Conservation (phyloP, 2,888 invertebrate genomes). For the Hedychridium roseum region DNA sequence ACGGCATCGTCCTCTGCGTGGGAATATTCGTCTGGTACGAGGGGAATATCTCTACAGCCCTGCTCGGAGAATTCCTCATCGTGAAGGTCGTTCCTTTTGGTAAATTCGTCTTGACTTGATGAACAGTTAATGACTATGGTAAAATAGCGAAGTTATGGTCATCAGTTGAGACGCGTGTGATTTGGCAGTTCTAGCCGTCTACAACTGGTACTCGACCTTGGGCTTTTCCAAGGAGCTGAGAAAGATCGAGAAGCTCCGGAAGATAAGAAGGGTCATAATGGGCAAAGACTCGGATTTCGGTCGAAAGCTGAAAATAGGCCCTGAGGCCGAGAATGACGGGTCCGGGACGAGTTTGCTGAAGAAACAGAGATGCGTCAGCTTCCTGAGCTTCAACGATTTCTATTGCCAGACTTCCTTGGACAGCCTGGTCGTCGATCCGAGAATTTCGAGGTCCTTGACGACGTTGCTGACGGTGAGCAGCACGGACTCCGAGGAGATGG, state of each 20-base stretch:
- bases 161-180: neutral
- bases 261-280: constrained; percentile 4
- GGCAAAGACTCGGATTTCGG: constrained; percentile 18
- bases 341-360: constrained; percentile 1
- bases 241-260: constrained; percentile 16
- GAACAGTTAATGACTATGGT: neutral
- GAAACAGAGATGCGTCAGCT: constrained; percentile 23
- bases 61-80: constrained; percentile 43
- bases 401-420: constrained; percentile 7
- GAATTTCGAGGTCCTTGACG: constrained; percentile 32
- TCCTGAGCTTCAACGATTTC: constrained; percentile 25
- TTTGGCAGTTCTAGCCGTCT: constrained; percentile 38
- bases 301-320: neutral
- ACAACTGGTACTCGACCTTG: constrained; percentile 47
- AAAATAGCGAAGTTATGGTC: neutral
- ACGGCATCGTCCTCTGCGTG: constrained; percentile 38
- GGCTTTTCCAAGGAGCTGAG: constrained; percentile 35
- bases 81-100: constrained; percentile 42
- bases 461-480: constrained; percentile 31
- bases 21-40: constrained; percentile 40
- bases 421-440: too few relatives aligned
- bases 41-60: constrained; percentile 26
- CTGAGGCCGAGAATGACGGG: constrained; percentile 3
- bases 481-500: constrained; percentile 24
- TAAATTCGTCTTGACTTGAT: constrained; percentile 20